A percentile compares a stretch with the other conserved stretches of the same genome.
phyloP scores from a whole-genome alignment of 2,888 invertebrate species.

The Nebria brevicollis region DNA sequence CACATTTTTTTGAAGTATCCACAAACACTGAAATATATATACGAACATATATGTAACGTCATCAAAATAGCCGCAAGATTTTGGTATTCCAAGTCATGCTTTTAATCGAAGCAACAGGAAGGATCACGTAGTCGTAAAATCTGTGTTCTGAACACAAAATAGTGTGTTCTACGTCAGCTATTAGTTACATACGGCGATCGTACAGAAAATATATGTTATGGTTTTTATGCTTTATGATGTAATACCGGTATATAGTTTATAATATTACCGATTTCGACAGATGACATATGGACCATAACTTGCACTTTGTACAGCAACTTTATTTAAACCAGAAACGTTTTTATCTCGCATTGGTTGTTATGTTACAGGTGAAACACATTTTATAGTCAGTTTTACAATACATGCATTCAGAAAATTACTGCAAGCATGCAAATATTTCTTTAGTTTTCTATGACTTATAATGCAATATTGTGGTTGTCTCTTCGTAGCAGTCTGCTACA shows the following conservation, averaged over 20 bases:
- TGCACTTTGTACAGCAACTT: neutral
- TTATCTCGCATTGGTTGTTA: too few species aligned
- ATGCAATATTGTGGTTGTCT: neutral
- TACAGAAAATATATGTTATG: neutral
- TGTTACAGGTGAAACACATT: too few species aligned
- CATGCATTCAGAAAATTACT: too few species aligned
- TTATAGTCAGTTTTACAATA: too few species aligned
- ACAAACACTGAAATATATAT: too few species aligned
- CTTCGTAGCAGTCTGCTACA: neutral
- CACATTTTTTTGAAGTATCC: too few species aligned
- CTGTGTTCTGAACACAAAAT: neutral
- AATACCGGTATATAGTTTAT: neutral
- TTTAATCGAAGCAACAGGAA: conserved; percentile 1
- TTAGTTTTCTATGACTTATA: neutral
- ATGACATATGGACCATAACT: neutral
- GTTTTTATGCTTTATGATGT: neutral
- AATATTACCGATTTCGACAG: neutral
- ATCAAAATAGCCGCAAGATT: neutral
- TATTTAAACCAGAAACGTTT: too few species aligned
- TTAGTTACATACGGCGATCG: conserved; percentile 1
- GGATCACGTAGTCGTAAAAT: conserved; percentile 1
- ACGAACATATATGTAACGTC: neutral
- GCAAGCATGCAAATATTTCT: neutral
- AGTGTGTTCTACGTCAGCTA: neutral
- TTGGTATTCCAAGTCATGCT: neutral